Base-by-base conservation (phyloP, 1,140 invertebrate species). In the Protaetia brevitarsis region DNA sequence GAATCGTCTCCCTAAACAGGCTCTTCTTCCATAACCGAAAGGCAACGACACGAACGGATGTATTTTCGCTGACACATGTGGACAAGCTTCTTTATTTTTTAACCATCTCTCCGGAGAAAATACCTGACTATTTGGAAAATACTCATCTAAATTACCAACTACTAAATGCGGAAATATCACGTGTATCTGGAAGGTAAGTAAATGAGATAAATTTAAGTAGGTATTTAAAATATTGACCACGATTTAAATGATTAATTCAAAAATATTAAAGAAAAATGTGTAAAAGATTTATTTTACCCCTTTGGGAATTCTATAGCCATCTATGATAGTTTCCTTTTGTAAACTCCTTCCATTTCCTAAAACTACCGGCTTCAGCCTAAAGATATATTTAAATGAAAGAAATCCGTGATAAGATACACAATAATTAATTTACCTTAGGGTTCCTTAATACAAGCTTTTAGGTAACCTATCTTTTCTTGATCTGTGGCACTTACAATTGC, bases 401-500 rank as follows among this genome's bases (percentile, higher is more conserved):
- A 11, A 8, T 31, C 51, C 2, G 21, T 37, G 51, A 5, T 61
- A 19, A 51, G 27, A 64, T n/a, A n/a, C n/a, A n/a, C n/a, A 27
- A 63, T 45, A 30, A 28, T 59, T 51, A 13, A 30, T 68, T 69
- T 79, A 93, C 92, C 93, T 86, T 69, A 96, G 83, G 2, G 91
- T 89, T 97, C 94, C 77, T 94, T 95, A 7, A 97, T 87, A 75
- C 91, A 95, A 3, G 93, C 93, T 77, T 90, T 90, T 27, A 96
- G 80, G 74, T 93, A 96, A 10, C 85, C 85, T 72, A 94, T 79
- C 68, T 86, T 83, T 60, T 90, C 88, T 29, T 94, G 80, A 65
- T 86, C 84, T 65, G 83, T 79, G 41, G 83, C 80, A 66, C 87
- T 87, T 16, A 95, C 78, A 51, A 79, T 73, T 51, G 80, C 79